Conservation (phyloP, 2,888 invertebrate species). For the Drosophila cognata region DNA sequence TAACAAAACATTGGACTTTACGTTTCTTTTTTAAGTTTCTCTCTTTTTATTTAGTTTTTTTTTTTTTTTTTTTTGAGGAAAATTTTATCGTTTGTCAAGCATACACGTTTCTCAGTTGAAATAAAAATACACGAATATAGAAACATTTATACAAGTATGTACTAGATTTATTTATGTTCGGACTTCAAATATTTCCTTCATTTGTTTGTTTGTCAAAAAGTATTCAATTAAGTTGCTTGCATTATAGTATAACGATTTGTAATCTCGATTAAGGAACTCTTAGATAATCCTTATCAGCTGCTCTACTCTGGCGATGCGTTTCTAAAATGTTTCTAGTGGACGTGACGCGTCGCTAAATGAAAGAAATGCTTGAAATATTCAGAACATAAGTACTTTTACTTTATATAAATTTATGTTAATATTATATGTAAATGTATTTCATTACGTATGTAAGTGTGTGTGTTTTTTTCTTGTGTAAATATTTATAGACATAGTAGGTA, state of each 20-base stretch:
- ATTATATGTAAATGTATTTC: constrained; percentile 55
- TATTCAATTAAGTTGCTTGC: not conserved
- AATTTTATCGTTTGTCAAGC: constrained; percentile 59
- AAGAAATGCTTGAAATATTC: constrained; percentile 50
- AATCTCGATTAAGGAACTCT: constrained; percentile 6
- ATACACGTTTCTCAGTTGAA: constrained; percentile 61
- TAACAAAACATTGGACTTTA: not conserved
- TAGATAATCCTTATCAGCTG: constrained; percentile 1
- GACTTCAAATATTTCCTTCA: constrained; percentile 22
- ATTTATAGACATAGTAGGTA: constrained; percentile 43
- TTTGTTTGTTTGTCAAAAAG: constrained; percentile 16
- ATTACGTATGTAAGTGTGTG: constrained; percentile 47
- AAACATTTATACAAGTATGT: constrained; percentile 59
- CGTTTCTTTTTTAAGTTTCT: constrained; percentile 50
- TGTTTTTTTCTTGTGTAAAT: constrained; percentile 10
- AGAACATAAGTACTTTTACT: constrained; percentile 56
- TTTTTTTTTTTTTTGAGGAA: constrained; percentile 45
- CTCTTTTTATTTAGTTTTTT: constrained; percentile 47
- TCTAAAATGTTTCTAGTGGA: constrained; percentile 20
- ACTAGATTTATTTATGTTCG: constrained; percentile 31
- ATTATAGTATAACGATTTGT: not conserved
- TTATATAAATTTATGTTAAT: constrained; percentile 45
- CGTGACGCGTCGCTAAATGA: constrained; percentile 25
- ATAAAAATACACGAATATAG: constrained; percentile 60
- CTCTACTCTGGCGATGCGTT: not conserved